Base-by-base conservation (phyloP, 2,113 vertebrate genomes). In the Odontesthes bonariensis region DNA sequence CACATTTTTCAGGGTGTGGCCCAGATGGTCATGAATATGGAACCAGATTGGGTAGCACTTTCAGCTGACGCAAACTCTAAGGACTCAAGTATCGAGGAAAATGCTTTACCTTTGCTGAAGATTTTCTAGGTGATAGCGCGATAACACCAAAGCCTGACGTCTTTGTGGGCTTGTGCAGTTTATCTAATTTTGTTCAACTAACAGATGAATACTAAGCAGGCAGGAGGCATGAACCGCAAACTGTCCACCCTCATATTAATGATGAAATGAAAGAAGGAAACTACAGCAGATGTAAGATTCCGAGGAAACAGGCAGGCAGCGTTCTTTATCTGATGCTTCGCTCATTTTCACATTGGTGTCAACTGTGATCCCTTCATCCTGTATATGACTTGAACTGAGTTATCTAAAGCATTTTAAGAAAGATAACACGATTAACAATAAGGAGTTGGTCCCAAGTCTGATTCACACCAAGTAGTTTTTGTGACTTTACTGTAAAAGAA, bases 11-110 rank as follows among this genome's bases (percentile, higher is more conserved):
- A 65, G 73, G 91, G 87, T 86, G 89, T 86, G 84, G 86, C 67
- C 76, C 91, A 90, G 91, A 90, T 92, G 91, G 91, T 77, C 83
- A 91, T 92, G 88, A 92, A 92, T 92, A 92, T 92, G 91, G 71
- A 90, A 81, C 53, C 16, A 0, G 47, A 19, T 31, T 60, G 47
- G 72, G 62, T 42, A 23, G 76, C 13, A 64, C 64, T 73, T 73
- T 49, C 57, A 77, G 73, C 77, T 69, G 54, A 77, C 64, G 22
- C 68, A 53, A 74, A 14, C 58, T 52, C 62, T 57, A 10, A 72
- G 52, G 66, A 85, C 69, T 64, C 35, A 10, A 10, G 35, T 38
- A 38, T 38, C 5, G 6, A 38, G 35, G 35, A 38, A 10, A 38
- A 38, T 38, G 5, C 5, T 38, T 38, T 38, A 10, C 35, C 35